A percentile compares a stretch with the other conserved stretches of the same genome.
phyloP scores from a whole-genome alignment of 2,113 vertebrate species.

The Spea multiplicata region DNA sequence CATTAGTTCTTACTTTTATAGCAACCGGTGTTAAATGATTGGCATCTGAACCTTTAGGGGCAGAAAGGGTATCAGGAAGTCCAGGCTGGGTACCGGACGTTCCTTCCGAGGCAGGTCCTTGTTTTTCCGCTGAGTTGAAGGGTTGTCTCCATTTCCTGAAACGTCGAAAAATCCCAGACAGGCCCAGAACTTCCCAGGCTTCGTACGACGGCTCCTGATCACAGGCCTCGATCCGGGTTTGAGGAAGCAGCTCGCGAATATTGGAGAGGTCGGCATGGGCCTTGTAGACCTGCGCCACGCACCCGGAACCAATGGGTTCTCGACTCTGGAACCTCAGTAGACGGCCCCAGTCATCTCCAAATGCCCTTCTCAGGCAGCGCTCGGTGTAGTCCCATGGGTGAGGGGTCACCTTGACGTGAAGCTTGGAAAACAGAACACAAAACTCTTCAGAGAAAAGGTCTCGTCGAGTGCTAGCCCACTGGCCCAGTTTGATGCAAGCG shows the following conservation, averaged over 20 bases:
- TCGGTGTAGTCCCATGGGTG: conserved; percentile 86
- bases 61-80: neutral
- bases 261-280: conserved; percentile 71
- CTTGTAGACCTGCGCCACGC: conserved; percentile 90
- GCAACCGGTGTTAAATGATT: conserved; percentile 79
- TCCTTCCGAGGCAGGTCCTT: neutral
- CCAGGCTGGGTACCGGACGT: neutral
- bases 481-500: conserved; percentile 88
- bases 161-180: conserved; percentile 55
- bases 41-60: conserved; percentile 33
- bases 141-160: conserved; percentile 56
- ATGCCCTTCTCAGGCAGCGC: conserved; percentile 72
- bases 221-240: conserved; percentile 52
- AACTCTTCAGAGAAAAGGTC: conserved; percentile 87
- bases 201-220: conserved; percentile 63
- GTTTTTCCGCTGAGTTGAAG: conserved; percentile 50
- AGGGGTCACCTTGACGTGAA: conserved; percentile 80
- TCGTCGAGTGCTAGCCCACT: conserved; percentile 92
- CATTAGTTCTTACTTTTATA: conserved; percentile 78
- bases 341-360: conserved; percentile 77
- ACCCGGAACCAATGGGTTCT: conserved; percentile 87
- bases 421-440: conserved; percentile 79
- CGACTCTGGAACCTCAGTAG: conserved; percentile 75
- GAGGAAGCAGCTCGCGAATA: conserved; percentile 61
- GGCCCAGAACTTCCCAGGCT: conserved; percentile 71